Conservation (phyloP, 2,888 invertebrate genomes). For the Hetaerina titia region DNA sequence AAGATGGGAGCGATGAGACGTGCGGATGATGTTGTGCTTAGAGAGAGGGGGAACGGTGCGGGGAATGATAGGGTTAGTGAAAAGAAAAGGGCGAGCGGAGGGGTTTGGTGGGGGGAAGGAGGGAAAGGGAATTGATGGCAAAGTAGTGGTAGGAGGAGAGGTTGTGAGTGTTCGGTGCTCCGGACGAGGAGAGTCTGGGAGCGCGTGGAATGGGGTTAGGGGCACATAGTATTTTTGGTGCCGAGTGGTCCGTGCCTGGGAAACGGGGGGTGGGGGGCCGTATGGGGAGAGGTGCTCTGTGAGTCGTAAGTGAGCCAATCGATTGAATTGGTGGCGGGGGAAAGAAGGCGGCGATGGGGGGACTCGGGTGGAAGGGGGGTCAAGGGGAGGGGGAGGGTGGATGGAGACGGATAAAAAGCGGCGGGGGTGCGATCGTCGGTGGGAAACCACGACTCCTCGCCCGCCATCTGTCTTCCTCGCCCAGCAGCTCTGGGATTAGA, state of each 20-base stretch:
- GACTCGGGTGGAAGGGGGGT: neutral
- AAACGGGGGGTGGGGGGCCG: neutral
- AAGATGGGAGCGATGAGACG: no score
- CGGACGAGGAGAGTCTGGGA: neutral
- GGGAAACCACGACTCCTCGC: slow-evolving; percentile 51
- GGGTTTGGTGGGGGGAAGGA: no score
- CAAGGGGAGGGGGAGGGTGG: neutral
- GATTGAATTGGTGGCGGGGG: slow-evolving; percentile 45
- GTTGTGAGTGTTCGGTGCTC: no score
- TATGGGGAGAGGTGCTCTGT: neutral
- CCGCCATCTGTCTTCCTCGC: slow-evolving; percentile 33
- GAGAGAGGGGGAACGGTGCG: no score
- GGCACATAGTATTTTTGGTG: neutral
- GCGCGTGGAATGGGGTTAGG: neutral
- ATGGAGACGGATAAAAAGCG: neutral
- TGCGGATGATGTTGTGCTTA: no score
- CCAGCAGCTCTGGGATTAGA: neutral
- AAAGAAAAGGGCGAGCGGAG: no score
- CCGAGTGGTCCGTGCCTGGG: neutral
- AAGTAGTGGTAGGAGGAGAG: no score
- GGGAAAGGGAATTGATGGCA: no score
- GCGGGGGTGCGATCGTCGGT: neutral
- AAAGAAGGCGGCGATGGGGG: neutral
- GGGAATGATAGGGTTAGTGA: no score
- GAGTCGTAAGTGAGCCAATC: neutral